Evolutionary conservation across 2,888 invertebrate species (phyloP), one percentile per base, ranked within the genome.

Genomic region (Aphidoletes aphidimyza): DNA sequence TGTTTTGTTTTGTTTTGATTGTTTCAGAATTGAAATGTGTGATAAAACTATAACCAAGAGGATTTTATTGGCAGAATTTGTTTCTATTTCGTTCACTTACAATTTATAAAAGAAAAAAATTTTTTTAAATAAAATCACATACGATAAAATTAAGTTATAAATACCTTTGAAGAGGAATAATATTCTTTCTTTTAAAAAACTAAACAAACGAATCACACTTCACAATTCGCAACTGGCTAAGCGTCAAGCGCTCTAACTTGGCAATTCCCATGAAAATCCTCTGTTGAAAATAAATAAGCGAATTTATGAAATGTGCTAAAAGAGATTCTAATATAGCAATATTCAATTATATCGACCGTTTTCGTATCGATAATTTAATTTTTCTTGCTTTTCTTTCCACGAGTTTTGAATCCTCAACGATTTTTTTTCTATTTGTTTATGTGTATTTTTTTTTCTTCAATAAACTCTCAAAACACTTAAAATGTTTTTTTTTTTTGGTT

Each of bases 91-190:
- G n/a, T n/a, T 30, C 14, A 9, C 1, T 54, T 54, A 22, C 3
- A 30, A 26, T 30, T 30, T 69, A 69, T 14, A 69, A 69, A 30
- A 30, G 11, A 54, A 54, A 9, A 47, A 47, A 11, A 9, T 2
- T 17, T 47, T 14, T 47, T 69, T 69, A 69, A 69, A 69, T 30
- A 69, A 69, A 69, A 69, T 69, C 69, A 69, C 69, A 69, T 69
- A 69, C 69, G 19, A n/a, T 69, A 30, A 69, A 69, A 69, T 69
- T 69, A 69, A 30, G 69, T 69, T 69, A 69, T 69, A 69, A 69
- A 69, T 69, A 69, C 69, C n/a, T 69, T 69, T 69, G 69, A 69
- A 69, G 30, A 69, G 69, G 69, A 69, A 69, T 69, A 69, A 69
- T 11, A 6, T 26, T 54, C 26, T 30, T 69, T 69, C 14, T 30